Conservation (phyloP, 2,797 vertebrate genomes). For the Tympanoctomys barrerae region DNA sequence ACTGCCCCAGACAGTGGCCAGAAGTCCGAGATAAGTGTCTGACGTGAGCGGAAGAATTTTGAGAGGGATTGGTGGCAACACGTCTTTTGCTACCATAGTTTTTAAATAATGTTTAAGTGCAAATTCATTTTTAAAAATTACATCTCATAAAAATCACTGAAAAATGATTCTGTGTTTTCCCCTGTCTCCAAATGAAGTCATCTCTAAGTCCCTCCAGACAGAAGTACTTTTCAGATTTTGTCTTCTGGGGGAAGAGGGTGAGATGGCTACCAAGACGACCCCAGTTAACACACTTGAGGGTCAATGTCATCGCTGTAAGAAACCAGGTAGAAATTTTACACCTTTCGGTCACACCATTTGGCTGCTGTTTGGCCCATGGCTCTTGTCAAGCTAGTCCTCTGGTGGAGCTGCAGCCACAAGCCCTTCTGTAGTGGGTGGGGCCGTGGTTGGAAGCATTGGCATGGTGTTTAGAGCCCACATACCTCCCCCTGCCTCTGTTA, state of each 20-base stretch:
- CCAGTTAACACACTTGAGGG: background rate
- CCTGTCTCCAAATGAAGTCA: background rate
- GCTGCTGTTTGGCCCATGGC: background rate
- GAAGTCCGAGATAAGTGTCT: background rate
- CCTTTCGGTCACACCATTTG: background rate
- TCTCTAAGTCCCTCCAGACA: background rate
- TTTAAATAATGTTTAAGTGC: background rate
- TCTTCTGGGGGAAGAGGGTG: background rate
- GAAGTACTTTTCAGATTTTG: slow-evolving; percentile 36
- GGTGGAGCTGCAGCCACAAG: background rate
- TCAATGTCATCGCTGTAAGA: background rate
- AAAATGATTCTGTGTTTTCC: background rate
- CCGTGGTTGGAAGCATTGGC: background rate
- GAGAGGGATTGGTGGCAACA: background rate
- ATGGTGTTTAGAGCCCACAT: background rate
- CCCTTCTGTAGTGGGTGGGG: slow-evolving; percentile 70
- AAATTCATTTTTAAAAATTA: background rate
- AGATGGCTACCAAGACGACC: background rate
- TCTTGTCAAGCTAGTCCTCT: background rate
- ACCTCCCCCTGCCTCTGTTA: background rate
- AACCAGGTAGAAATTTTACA: background rate
- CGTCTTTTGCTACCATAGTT: background rate
- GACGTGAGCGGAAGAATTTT: background rate
- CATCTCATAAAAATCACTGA: background rate
- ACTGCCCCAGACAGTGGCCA: background rate